Evolutionary conservation across 1,140 invertebrate species (phyloP).

Genomic region (Vanessa atalanta): DNA sequence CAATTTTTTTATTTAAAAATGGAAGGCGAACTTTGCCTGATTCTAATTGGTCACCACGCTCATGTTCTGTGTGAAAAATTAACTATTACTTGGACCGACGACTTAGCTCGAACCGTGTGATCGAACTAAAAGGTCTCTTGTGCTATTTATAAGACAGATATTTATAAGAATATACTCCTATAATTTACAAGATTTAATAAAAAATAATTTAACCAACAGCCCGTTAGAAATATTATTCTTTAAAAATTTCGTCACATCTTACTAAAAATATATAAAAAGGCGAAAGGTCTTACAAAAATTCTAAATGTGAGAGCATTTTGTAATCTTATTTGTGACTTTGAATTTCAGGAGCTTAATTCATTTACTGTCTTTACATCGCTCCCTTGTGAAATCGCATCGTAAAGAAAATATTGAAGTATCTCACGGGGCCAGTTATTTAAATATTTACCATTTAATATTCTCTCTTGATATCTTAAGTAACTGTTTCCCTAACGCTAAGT

Average conservation of each 20-base stretch:
- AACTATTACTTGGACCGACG: too few species aligned
- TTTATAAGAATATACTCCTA: too few species aligned
- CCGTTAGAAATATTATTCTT: too few species aligned
- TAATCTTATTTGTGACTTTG: slow-evolving; percentile 34
- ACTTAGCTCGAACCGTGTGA: too few species aligned
- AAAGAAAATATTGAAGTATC: slow-evolving; percentile 31
- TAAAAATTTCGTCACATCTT: not conserved
- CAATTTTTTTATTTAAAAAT: too few species aligned
- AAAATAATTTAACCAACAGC: too few species aligned
- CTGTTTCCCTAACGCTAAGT: not conserved
- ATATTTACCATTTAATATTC: slow-evolving; percentile 13
- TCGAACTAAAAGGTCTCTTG: too few species aligned
- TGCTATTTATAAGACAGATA: too few species aligned
- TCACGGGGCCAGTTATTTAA: slow-evolving; percentile 18
- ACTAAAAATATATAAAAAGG: not conserved
- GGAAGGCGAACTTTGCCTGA: too few species aligned
- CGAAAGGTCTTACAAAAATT: not conserved
- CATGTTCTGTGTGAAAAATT: too few species aligned
- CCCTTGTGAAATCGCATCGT: slow-evolving; percentile 24
- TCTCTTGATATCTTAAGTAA: not conserved
- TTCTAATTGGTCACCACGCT: too few species aligned
- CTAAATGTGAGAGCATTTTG: not conserved
- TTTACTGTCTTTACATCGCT: slow-evolving; percentile 33
- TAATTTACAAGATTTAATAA: too few species aligned
- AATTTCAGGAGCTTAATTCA: slow-evolving; percentile 32